Base-by-base conservation (phyloP, 1,140 invertebrate genomes). In the Gonatopus flavifemur region DNA sequence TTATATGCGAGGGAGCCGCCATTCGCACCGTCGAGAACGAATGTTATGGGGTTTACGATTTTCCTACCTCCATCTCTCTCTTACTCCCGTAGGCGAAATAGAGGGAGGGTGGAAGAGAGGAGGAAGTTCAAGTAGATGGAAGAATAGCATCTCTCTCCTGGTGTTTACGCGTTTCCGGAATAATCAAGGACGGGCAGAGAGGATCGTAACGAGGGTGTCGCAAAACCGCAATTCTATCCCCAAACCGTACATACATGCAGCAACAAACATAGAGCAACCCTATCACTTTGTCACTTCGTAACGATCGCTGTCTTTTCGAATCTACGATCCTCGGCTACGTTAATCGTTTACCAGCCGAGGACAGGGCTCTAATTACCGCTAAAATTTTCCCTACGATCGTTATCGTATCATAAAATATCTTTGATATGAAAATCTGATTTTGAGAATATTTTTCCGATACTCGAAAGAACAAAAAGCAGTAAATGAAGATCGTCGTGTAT, bases 101-200 rank as follows among this genome's bases (percentile, higher is more conserved):
- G 36, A 50, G 37, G 43, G 45, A 53, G 15, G 54, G 57, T 59
- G 57, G 35, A 33, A 40, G 32, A 16, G 41, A 20, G 21, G 25
- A 33, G 33, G 47, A 50, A 48, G 18, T 40, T 38, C 53, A 59
- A 55, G 59, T 50, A 57, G 52, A 50, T 45, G 48, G 41, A 52
- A 51, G 39, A 44, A 46, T 47, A 42, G 16, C 16, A 9, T 43
- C 39, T 38, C 21, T 32, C 36, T 33, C 25, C 45, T 9, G 21
- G 58, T 58, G 57, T 64, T 64, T 62, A 59, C 57, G 53, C 52
- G 60, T 49, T 51, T 61, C 40, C 30, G 43, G 51, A 57, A 64
- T 64, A 64, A 64, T 64, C 57, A 64, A 51, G 50, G 53, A 10
- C 25, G 36, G 39, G 33, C 24, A 24, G n/a, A n/a, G 44, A 41